A percentile compares a stretch with the other conserved stretches of the same genome.
Conservation (phyloP, 1,140 invertebrate species). For the Magallana ariakensis region DNA sequence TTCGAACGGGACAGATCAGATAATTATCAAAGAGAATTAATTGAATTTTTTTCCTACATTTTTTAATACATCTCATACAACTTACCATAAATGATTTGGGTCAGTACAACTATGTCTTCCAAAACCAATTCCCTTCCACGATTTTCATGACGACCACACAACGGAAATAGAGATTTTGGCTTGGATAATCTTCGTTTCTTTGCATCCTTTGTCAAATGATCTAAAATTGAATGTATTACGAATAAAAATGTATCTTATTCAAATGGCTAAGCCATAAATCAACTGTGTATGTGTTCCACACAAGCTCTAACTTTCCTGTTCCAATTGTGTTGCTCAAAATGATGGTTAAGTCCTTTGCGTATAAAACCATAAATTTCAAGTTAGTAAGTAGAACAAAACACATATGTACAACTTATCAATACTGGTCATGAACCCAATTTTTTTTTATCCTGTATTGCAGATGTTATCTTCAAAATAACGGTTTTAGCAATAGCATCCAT, state of each 20-base stretch:
- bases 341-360: too few relatives aligned
- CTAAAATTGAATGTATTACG: background rate
- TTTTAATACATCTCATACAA: background rate
- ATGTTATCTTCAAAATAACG: too few relatives aligned
- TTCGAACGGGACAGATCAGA: background rate
- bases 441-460: too few relatives aligned
- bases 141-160: conserved; percentile 67
- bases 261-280: too few relatives aligned
- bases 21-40: background rate
- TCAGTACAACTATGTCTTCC: conserved; percentile 69
- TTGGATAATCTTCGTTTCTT: conserved; percentile 63
- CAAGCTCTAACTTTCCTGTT: too few relatives aligned
- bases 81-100: conserved; percentile 57
- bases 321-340: too few relatives aligned
- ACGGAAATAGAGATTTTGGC: conserved; percentile 73
- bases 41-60: background rate
- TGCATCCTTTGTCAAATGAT: background rate
- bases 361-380: too few relatives aligned
- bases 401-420: too few relatives aligned
- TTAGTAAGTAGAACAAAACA: too few relatives aligned
- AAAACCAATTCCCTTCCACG: conserved; percentile 64
- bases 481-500: too few relatives aligned
- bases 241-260: background rate
- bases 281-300: too few relatives aligned
- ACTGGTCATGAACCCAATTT: too few relatives aligned